These are phyloP conservation scores for Xenus cinereus DNA, from an alignment of 2,113 vertebrate species.

Conservation along the genomic window DNA sequence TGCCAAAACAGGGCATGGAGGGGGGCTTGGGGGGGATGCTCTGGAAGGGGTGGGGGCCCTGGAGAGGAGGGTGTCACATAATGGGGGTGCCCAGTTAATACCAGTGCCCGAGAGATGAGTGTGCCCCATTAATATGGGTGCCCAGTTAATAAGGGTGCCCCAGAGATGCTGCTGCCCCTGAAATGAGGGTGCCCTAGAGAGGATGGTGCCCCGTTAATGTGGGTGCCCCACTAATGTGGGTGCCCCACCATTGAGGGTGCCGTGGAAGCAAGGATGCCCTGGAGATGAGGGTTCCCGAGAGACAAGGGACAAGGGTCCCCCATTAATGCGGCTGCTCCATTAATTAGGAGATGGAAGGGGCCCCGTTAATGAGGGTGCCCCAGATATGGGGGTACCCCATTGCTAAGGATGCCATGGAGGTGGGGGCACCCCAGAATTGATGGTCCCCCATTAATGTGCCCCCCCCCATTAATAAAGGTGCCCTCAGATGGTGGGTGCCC, in stretches of 20 bases:
- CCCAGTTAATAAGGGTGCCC: background rate
- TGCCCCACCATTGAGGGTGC: background rate
- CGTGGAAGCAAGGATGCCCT: rapidly evolving
- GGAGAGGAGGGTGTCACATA: background rate
- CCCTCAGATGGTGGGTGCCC: too few relatives aligned
- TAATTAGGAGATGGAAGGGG: too few relatives aligned
- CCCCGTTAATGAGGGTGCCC: too few relatives aligned
- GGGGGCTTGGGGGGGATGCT: too few relatives aligned
- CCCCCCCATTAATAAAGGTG: background rate
- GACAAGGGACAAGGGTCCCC: background rate
- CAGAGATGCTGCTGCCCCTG: background rate
- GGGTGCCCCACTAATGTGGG: too few relatives aligned
- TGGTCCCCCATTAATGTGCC: rapidly evolving
- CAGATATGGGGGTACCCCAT: too few relatives aligned
- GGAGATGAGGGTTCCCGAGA: background rate
- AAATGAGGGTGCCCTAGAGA: background rate
- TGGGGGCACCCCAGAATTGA: background rate
- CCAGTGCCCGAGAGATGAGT: background rate
- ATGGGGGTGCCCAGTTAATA: background rate
- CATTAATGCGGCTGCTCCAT: background rate
- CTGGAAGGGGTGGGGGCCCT: background rate
- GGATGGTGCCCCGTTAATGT: background rate
- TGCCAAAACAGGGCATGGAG: background rate
- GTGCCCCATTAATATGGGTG: background rate
- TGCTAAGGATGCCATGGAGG: too few relatives aligned